Percentiles rank a stretch among this genome's conserved stretches.
phyloP scores from a whole-genome alignment of 2,797 vertebrate species.

The Galago senegalensis region DNA sequence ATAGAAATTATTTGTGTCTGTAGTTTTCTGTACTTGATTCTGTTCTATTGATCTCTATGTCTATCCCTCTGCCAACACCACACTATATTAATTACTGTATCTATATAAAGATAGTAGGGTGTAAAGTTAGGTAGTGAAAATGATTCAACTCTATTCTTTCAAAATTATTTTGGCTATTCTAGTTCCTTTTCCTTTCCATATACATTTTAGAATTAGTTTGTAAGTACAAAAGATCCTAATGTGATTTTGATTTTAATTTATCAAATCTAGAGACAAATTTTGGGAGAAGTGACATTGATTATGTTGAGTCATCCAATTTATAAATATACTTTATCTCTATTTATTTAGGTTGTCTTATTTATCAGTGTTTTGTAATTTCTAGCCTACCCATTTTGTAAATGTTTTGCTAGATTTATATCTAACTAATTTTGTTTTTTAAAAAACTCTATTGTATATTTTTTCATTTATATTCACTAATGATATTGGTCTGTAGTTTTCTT shows the following conservation, averaged over 20 bases:
- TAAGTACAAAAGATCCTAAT: not conserved
- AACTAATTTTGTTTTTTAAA: slow-evolving; percentile 16
- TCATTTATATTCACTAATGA: no score
- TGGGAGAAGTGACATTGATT: not conserved
- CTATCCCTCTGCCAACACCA: not conserved
- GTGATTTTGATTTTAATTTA: not conserved
- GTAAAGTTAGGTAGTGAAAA: not conserved
- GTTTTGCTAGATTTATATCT: slow-evolving; percentile 19
- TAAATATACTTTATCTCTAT: not conserved
- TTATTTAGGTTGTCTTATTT: not conserved
- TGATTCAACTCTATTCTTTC: not conserved
- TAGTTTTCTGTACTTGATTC: not conserved
- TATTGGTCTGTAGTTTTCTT: no score
- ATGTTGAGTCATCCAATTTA: not conserved
- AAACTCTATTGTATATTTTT: no score
- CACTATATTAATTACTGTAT: not conserved
- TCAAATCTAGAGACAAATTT: slow-evolving; percentile 39
- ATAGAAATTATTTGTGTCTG: not conserved
- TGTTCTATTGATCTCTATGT: not conserved
- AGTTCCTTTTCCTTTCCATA: not conserved
- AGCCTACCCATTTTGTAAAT: not conserved
- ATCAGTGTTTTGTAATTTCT: slow-evolving; percentile 34
- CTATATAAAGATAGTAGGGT: not conserved
- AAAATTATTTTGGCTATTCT: slow-evolving; percentile 1
- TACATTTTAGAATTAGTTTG: slow-evolving; percentile 11